phyloP scores from a whole-genome alignment of 2,797 vertebrate species.

The Gallinago nigripennis region DNA sequence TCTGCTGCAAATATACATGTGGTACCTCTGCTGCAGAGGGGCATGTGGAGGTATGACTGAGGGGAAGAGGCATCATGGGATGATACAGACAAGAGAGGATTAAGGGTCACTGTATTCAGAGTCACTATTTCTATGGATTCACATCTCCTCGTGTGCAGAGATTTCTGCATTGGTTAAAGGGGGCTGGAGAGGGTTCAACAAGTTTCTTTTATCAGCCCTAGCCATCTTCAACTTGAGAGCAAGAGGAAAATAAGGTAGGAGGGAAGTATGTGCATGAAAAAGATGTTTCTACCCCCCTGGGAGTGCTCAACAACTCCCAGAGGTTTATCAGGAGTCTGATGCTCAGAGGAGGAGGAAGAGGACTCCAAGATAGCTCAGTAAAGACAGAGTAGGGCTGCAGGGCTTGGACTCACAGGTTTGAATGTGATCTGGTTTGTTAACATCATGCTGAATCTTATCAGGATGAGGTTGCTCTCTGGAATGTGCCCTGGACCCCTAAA shows the following conservation, averaged over 20 bases:
- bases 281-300: not conserved
- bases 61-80: not conserved
- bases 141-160: not conserved
- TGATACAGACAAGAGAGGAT: not conserved
- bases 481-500: not conserved
- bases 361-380: not conserved
- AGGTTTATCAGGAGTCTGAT: not conserved
- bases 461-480: not conserved
- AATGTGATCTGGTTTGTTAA: not conserved
- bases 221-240: not conserved
- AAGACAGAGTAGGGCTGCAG: not conserved
- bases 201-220: rapidly evolving
- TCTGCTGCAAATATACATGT: not conserved
- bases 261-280: not conserved
- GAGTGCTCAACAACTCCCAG: rapidly evolving
- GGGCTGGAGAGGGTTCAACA: not conserved
- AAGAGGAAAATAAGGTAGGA: not conserved
- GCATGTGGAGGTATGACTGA: not conserved
- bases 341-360: not conserved
- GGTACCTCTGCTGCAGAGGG: not conserved
- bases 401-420: not conserved
- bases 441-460: rapidly evolving
- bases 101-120: not conserved
- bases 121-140: not conserved
- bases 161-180: not conserved